Percentiles rank a stretch among this genome's conserved stretches.
Evolutionary conservation across 2,113 vertebrate genomes (phyloP).

Genomic region (Gila orcuttii): DNA sequence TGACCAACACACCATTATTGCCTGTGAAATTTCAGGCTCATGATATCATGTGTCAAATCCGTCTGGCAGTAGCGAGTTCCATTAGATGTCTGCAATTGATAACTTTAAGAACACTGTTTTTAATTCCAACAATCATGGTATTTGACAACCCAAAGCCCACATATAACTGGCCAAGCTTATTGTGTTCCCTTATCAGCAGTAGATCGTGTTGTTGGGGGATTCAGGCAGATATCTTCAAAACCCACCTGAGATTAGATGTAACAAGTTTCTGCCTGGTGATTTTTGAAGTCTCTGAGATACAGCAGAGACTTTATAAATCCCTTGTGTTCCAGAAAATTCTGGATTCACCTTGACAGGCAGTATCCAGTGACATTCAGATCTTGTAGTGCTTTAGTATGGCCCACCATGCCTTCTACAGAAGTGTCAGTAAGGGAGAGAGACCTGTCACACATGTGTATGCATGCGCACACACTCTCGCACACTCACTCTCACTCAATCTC

Average conservation of each 20-base stretch:
- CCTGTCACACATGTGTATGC: neutral
- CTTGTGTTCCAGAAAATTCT: slow-evolving; percentile 34
- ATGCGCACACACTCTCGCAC: neutral
- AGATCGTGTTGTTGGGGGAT: slow-evolving; percentile 42
- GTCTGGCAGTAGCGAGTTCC: neutral
- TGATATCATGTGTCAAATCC: neutral
- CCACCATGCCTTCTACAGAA: neutral
- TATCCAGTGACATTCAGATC: slow-evolving; percentile 33
- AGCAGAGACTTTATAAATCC: slow-evolving; percentile 33
- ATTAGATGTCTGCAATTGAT: slow-evolving; percentile 17
- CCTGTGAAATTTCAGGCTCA: neutral
- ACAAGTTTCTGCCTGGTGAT: slow-evolving; percentile 14
- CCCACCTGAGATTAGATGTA: slow-evolving; percentile 31
- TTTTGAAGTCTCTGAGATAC: slow-evolving; percentile 16
- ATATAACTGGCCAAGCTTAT: slow-evolving; percentile 42
- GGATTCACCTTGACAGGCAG: slow-evolving; percentile 42
- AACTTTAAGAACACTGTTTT: slow-evolving; percentile 51
- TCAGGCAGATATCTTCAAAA: slow-evolving; percentile 29
- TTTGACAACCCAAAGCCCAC: slow-evolving; percentile 17
- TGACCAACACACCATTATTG: neutral
- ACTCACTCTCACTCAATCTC: neutral
- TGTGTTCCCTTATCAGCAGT: slow-evolving; percentile 37
- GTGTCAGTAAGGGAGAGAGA: slow-evolving; percentile 9
- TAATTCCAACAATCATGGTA: neutral
- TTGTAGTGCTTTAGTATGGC: slow-evolving; percentile 1